Conservation (phyloP, 92 coral and sea anemone genomes). For the Palythoa grandis region DNA sequence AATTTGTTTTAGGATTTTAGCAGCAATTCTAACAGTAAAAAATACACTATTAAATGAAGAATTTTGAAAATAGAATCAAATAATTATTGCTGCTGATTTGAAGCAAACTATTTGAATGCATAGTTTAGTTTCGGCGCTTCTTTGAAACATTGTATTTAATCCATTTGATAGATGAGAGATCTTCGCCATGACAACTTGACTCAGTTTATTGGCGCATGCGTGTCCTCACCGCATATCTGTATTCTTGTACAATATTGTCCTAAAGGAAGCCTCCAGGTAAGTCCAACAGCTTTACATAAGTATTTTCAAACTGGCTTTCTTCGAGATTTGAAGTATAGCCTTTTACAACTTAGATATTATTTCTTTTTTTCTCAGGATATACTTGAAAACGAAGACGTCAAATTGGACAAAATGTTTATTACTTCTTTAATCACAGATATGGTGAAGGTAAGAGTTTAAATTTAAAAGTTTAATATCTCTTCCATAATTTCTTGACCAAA, state of each 20-base stretch:
- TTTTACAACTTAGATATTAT: neutral
- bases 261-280: slow-evolving; percentile 96
- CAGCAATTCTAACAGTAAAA: too few relatives aligned
- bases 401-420: slow-evolving; percentile 92
- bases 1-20: too few relatives aligned
- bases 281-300: neutral
- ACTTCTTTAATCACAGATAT: slow-evolving; percentile 87
- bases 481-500: too few relatives aligned
- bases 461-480: neutral
- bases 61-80: too few relatives aligned
- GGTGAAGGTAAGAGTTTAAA: slow-evolving; percentile 71
- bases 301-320: neutral
- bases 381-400: slow-evolving; percentile 91
- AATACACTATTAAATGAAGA: too few relatives aligned
- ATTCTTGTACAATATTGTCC: slow-evolving; percentile 90
- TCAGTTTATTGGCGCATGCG: slow-evolving; percentile 94
- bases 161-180: slow-evolving; percentile 75
- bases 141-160: neutral
- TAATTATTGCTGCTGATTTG: too few relatives aligned
- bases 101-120: too few relatives aligned
- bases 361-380: slow-evolving; percentile 69
- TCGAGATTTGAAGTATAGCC: neutral
- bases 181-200: slow-evolving; percentile 89
- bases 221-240: slow-evolving; percentile 77
- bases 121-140: too few relatives aligned